A percentile compares a stretch with the other conserved stretches of the same genome.
phyloP scores from a whole-genome alignment of 1,140 invertebrate species.

The Sweltsa coloradensis region DNA sequence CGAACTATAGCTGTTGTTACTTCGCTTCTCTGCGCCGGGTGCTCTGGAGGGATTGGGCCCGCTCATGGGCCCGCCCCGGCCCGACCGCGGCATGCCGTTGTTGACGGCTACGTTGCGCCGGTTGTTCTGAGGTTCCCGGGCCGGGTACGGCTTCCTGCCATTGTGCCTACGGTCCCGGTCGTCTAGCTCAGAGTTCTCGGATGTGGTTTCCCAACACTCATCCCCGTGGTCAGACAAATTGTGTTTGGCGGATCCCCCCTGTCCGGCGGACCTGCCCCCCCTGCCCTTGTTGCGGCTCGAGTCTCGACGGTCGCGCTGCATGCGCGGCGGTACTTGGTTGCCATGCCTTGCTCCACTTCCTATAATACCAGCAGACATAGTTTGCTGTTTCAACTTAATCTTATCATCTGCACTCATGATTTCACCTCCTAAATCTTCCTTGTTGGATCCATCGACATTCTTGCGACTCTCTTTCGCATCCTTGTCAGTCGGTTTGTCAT shows the following conservation, averaged over 20 bases:
- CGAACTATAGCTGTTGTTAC: slow-evolving; percentile 22
- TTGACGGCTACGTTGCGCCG: slow-evolving; percentile 13
- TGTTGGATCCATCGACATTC: slow-evolving; percentile 7
- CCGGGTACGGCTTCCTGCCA: slow-evolving; percentile 24
- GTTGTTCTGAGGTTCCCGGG: slow-evolving; percentile 18
- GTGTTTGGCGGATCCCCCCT: slow-evolving; percentile 7
- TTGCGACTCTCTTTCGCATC: background rate
- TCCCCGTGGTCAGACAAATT: slow-evolving; percentile 35
- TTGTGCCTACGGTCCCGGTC: slow-evolving; percentile 29
- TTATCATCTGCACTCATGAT: slow-evolving; percentile 43
- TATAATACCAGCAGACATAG: slow-evolving; percentile 47
- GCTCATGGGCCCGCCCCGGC: background rate
- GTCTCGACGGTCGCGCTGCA: slow-evolving; percentile 20
- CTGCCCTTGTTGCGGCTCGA: slow-evolving; percentile 15
- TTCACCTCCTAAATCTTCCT: slow-evolving; percentile 29
- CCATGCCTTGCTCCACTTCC: slow-evolving; percentile 22
- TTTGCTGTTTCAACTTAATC: slow-evolving; percentile 52
- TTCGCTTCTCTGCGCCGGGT: slow-evolving; percentile 31
- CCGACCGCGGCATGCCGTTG: no score
- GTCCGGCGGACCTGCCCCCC: slow-evolving; percentile 8
- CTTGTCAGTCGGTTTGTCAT: slow-evolving; percentile 2
- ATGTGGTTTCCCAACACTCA: slow-evolving; percentile 55
- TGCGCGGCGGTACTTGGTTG: slow-evolving; percentile 18
- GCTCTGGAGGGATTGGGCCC: slow-evolving; percentile 20
- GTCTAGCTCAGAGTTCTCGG: slow-evolving; percentile 47